Evolutionary conservation across 1,140 invertebrate species (phyloP).

Genomic region (Acromyrmex echinatior): DNA sequence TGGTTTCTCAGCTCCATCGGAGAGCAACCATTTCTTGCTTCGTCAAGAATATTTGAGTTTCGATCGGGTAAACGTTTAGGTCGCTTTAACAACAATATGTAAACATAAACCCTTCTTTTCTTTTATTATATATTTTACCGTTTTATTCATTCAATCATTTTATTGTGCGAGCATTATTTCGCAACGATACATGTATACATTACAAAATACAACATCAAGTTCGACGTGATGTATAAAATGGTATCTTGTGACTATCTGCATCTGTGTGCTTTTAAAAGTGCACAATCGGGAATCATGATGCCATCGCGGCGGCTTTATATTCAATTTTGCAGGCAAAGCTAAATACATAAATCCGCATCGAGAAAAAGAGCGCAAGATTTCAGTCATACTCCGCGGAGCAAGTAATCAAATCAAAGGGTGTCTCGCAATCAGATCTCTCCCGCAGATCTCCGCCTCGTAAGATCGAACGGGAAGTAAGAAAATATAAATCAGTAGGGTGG

Average conservation of each 20-base stretch:
- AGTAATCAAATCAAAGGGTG: constrained; percentile 54
- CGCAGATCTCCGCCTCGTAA: constrained; percentile 31
- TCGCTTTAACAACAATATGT: constrained; percentile 52
- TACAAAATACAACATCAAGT: not conserved
- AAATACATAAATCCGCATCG: constrained; percentile 7
- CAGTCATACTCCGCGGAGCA: constrained; percentile 32
- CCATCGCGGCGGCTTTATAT: not conserved
- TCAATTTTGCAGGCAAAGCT: not conserved
- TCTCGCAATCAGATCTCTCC: constrained; percentile 54
- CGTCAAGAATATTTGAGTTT: constrained; percentile 7
- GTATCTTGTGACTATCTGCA: not conserved
- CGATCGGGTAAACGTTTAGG: constrained; percentile 51
- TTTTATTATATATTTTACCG: not conserved
- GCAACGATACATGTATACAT: not conserved
- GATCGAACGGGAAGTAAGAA: constrained; percentile 33
- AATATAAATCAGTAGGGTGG: constrained; percentile 56
- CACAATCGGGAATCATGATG: not conserved
- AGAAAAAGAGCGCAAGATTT: constrained; percentile 13
- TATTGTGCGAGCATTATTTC: not conserved
- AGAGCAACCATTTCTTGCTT: constrained; percentile 66
- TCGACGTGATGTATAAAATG: not conserved
- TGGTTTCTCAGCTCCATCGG: constrained; percentile 62
- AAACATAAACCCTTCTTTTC: not conserved
- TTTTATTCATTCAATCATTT: not conserved
- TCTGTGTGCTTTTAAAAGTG: constrained; percentile 18